A percentile compares a stretch with the other conserved stretches of the same genome.
Conservation (phyloP, 1,140 invertebrate genomes). For the Harlomillsia oculata region DNA sequence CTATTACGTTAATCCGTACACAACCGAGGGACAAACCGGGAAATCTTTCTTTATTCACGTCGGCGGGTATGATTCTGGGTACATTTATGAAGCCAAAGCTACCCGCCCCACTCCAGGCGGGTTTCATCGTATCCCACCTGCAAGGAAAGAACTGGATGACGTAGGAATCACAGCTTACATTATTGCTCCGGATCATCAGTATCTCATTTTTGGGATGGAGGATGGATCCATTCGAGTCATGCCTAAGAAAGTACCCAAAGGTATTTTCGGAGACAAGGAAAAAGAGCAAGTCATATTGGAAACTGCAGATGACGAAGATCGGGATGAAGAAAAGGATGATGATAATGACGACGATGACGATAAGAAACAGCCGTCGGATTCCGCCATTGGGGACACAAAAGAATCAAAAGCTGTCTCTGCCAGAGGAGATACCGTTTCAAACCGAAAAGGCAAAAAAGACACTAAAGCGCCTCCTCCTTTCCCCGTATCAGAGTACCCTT, state of each 20-base stretch:
- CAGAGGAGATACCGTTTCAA: neutral
- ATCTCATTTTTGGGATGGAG: constrained; percentile 55
- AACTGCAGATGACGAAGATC: neutral
- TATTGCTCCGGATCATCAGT: constrained; percentile 42
- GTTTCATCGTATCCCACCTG: constrained; percentile 29
- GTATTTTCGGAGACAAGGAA: too few species aligned
- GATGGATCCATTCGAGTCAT: constrained; percentile 58
- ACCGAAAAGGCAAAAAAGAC: neutral
- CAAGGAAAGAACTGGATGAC: constrained; percentile 46
- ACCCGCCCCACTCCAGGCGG: constrained; percentile 37
- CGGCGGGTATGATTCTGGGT: constrained; percentile 61
- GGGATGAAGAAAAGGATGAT: neutral
- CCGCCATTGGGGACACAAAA: neutral
- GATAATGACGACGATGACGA: neutral
- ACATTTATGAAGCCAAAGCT: constrained; percentile 56
- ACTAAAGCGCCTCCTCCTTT: constrained; percentile 5
- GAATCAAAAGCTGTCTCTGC: constrained; percentile 2
- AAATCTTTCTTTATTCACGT: constrained; percentile 38
- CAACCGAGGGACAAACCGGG: constrained; percentile 3
- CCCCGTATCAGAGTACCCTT: constrained; percentile 12
- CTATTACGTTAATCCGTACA: constrained; percentile 19
- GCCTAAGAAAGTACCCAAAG: constrained; percentile 39
- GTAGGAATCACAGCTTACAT: constrained; percentile 43
- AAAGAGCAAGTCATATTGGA: too few species aligned
- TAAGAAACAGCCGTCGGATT: neutral